Base-by-base conservation (phyloP, 2,888 invertebrate species). In the Hemaris fuciformis region DNA sequence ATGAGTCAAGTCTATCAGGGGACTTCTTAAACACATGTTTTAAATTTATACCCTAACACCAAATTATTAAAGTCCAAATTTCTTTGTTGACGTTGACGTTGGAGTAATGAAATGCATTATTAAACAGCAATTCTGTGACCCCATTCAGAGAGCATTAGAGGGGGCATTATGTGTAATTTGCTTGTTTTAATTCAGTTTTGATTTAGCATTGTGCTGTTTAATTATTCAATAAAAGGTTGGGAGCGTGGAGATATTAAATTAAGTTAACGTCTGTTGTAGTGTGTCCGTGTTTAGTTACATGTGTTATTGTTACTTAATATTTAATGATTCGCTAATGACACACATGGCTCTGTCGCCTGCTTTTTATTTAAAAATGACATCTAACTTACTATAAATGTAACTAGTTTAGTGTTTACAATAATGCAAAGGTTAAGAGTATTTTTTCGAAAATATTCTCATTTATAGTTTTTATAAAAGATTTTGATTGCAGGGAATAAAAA, bases 121-220 rank as follows among this genome's bases (percentile, higher is more conserved):
- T 91, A 89, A 91, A 80, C 66, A 85, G 78, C 70, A 77, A 84
- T 85, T 84, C 77, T 76, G 76, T 88, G 88, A 91, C 91, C 91
- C 91, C 77, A 89, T 89, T 89, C 73, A 79, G 84, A 84, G 80
- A 66, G 82, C 85, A 89, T 90, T 87, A 88, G 81, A 77, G 69
- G 74, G 78, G 76, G 82, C 70, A 89, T 88, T 85, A 87, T 80
- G 77, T 79, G 78, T 88, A 89, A 90, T 91, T 90, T 86, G 87
- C 86, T 88, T 88, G 90, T 91, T 88, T 89, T 90, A 91, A 91
- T 89, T 87, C 80, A 81, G 79, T 89, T 91, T 90, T 88, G 82
- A 90, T 88, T 84, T 84, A 89, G 86, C 89, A 89, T 86, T 90
- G 80, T 82, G 65, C 73, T 78, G 72, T 76, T 91, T 81, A 88